Conservation (phyloP, 2,888 invertebrate genomes). For the Margaritifera margaritifera region DNA sequence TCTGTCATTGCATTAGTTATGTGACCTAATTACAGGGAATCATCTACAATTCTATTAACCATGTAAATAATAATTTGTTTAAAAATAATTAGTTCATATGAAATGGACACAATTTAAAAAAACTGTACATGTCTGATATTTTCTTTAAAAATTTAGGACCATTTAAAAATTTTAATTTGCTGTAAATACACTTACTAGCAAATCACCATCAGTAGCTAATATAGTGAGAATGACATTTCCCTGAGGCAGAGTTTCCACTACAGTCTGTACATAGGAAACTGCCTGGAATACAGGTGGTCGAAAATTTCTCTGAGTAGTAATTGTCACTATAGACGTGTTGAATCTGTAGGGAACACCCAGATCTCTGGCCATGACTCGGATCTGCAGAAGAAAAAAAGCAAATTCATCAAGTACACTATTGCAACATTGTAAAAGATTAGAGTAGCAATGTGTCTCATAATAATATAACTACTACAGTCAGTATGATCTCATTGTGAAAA, state of each 20-base stretch:
- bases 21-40: too few species aligned
- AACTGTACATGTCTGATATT: neutral
- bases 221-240: conserved; percentile 57
- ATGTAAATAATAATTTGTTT: too few species aligned
- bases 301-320: conserved; percentile 57
- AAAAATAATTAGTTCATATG: too few species aligned
- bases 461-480: too few species aligned
- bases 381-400: conserved; percentile 34
- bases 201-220: conserved; percentile 56
- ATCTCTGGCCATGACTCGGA: conserved; percentile 66
- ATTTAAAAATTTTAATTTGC: neutral
- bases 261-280: conserved; percentile 28
- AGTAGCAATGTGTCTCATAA: neutral
- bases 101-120: neutral
- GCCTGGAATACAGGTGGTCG: conserved; percentile 45
- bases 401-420: too few species aligned
- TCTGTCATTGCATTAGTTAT: too few species aligned
- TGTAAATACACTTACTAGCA: conserved; percentile 40
- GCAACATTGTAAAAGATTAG: neutral
- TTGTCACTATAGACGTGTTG: conserved; percentile 50
- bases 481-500: too few species aligned
- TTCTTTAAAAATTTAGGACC: too few species aligned
- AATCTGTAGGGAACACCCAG: conserved; percentile 53
- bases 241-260: conserved; percentile 50
- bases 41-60: too few species aligned